Evolutionary conservation across 1,140 invertebrate species (phyloP).

Genomic region (Mycetomoellerius zeteki): DNA sequence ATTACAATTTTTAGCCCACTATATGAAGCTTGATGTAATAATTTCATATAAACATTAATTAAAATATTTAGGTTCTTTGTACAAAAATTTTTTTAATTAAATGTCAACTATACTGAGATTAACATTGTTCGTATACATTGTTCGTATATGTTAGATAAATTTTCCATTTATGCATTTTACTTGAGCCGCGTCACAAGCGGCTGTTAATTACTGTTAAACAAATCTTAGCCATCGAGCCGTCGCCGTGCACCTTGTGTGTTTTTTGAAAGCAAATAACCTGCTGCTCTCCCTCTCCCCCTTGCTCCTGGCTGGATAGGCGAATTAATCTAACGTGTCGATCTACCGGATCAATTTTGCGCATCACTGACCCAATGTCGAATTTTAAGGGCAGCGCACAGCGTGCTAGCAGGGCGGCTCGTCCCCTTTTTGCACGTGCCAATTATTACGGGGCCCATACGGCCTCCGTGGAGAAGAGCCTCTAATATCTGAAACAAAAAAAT

Average conservation of each 20-base stretch:
- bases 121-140: not conserved
- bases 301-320: conserved; percentile 48
- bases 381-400: conserved; percentile 51
- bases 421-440: conserved; percentile 78
- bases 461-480: conserved; percentile 71
- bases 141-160: not conserved
- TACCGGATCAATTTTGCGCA: conserved; percentile 66
- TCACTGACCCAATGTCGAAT: conserved; percentile 63
- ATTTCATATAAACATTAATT: not conserved
- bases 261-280: conserved; percentile 41
- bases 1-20: not conserved
- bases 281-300: conserved; percentile 12
- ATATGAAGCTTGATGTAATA: not conserved
- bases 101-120: not conserved
- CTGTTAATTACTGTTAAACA: conserved; percentile 21
- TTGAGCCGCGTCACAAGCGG: not conserved
- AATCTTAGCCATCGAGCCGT: conserved; percentile 17
- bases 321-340: conserved; percentile 64
- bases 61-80: not conserved
- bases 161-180: not conserved
- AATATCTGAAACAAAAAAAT: conserved; percentile 66
- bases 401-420: conserved; percentile 56
- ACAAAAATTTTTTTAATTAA: not conserved
- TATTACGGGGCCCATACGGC: conserved; percentile 79
- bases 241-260: conserved; percentile 43